phyloP scores from a whole-genome alignment of 2,888 invertebrate genomes.

The Cryptocephalus moraei region DNA sequence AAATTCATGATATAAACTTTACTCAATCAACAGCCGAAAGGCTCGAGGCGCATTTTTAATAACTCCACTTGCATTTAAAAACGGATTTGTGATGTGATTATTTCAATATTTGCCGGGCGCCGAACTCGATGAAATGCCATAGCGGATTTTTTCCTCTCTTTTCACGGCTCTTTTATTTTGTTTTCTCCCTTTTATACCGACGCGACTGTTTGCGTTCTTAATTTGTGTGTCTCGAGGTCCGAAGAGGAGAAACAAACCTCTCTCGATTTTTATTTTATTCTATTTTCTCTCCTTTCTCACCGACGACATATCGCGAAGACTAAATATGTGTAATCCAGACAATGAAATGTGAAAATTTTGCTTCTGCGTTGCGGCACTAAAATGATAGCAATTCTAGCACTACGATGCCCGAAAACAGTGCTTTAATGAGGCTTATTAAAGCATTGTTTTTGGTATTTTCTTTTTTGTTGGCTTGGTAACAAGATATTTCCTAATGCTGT shows the following conservation, averaged over 20 bases:
- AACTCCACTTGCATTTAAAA: slow-evolving; percentile 24
- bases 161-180: background rate
- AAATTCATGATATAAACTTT: slow-evolving; percentile 37
- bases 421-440: no score
- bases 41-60: slow-evolving; percentile 29
- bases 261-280: background rate
- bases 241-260: background rate
- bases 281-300: background rate
- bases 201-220: slow-evolving; percentile 1
- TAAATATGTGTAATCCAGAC: no score
- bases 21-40: slow-evolving; percentile 33
- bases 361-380: no score
- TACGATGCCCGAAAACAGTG: no score
- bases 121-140: slow-evolving; percentile 17
- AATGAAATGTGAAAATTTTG: no score
- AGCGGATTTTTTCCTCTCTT: slow-evolving; percentile 4
- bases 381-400: no score
- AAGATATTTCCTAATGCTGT: no score
- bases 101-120: slow-evolving; percentile 22
- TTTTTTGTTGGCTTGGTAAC: no score
- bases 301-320: no score
- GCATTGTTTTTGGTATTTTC: no score
- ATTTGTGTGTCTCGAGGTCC: slow-evolving; percentile 24
- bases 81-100: slow-evolving; percentile 24
- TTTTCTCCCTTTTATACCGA: background rate